Evolutionary conservation across 2,888 invertebrate genomes (phyloP).

Genomic region (Macropis europaea): DNA sequence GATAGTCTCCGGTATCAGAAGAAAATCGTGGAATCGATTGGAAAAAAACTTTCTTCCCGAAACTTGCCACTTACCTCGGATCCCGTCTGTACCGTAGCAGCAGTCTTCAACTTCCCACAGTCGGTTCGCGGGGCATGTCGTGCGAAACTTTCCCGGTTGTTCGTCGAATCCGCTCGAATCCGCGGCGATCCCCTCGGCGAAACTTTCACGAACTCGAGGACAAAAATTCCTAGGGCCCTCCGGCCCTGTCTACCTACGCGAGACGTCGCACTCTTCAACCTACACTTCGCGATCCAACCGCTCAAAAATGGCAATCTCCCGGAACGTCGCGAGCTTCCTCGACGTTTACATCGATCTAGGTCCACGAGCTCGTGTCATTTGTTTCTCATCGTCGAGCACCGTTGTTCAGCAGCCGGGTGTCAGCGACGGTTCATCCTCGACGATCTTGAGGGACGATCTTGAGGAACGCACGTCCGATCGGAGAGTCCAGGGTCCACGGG

Average conservation of each 20-base stretch:
- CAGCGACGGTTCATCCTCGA: too few relatives aligned
- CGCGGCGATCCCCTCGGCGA: not conserved
- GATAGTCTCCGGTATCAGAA: too few relatives aligned
- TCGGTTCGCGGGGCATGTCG: constrained; percentile 40
- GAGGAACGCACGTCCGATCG: too few relatives aligned
- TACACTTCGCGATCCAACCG: not conserved
- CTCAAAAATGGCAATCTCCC: too few relatives aligned
- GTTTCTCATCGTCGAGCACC: too few relatives aligned
- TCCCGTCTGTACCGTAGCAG: constrained; percentile 18
- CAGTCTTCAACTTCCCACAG: constrained; percentile 46
- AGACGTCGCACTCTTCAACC: too few relatives aligned
- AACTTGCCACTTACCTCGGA: constrained; percentile 49
- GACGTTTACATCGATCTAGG: constrained; percentile 32
- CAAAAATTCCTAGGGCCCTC: not conserved
- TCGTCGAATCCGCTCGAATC: not conserved
- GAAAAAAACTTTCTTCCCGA: constrained; percentile 26
- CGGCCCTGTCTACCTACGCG: too few relatives aligned
- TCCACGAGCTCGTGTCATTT: constrained; percentile 21
- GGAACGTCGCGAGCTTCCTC: constrained; percentile 1
- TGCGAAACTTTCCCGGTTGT: constrained; percentile 24
- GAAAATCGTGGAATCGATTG: constrained; percentile 50
- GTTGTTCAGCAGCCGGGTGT: too few relatives aligned
- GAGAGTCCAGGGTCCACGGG: too few relatives aligned
- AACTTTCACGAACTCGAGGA: not conserved
- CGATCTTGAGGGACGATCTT: not conserved